Evolutionary conservation across 2,113 vertebrate genomes (phyloP), one percentile per base, ranked within the genome.

Genomic region (Agelaius phoeniceus): DNA sequence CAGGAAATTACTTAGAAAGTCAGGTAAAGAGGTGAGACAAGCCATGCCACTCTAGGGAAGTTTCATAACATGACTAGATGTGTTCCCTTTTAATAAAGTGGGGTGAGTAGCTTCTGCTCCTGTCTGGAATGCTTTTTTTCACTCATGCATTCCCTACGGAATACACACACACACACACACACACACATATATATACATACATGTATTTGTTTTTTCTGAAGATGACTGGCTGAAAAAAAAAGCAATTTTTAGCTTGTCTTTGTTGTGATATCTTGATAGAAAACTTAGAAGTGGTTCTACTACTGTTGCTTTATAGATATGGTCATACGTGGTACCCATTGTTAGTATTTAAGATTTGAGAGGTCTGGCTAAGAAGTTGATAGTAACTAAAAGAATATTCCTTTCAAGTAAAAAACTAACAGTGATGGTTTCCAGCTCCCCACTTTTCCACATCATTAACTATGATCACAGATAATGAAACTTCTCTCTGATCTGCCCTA

Each of bases 171-270:
- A 48, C 11, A 54, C 28, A 52, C 51, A 8, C 10, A 55, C 1
- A 55, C 0, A 79, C 8, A 63, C 6, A 46, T 9, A 54, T 7
- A 19, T 7, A 67, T 8, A 41, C 2, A 37, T 0, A 46, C 44
- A 1, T 1, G 3, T 13, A 18, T 63, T 58, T 59, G 30, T 23
- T 61, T 84, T 37, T 81, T 71, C 55, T 84, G 43, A 58, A 65
- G 65, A 43, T 49, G 37, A 62, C 5, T n/a, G 28, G 30, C 17
- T 78, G 9, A 11, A 57, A 84, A 73, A 82, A 41, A 66, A 20
- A 46, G 44, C n/a, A 44, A 35, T 62, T 83, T 88, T 75, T 67
- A 44, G 35, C 17, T 59, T 66, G 16, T 37, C 12, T 69, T 69
- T 74, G 24, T 37, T 65, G 15, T 41, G 23, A 51, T 55, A 22